phyloP scores from a whole-genome alignment of 1,140 invertebrate species.

The Wasmannia auropunctata region DNA sequence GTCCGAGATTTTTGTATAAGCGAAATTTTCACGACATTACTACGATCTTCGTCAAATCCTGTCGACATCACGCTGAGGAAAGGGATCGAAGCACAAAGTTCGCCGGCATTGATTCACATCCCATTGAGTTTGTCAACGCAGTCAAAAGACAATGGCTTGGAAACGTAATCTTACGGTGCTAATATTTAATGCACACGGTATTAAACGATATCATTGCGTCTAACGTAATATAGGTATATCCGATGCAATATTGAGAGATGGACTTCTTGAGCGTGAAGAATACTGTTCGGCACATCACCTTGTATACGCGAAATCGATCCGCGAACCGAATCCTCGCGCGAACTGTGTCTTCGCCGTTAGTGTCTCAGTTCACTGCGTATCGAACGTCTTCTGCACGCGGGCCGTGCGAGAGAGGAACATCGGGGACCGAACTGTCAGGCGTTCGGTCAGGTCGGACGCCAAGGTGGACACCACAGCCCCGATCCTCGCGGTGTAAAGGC shows the following conservation, averaged over 20 bases:
- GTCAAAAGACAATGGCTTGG: background rate
- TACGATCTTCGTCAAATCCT: background rate
- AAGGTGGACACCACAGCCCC: conserved; percentile 3
- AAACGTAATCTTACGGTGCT: background rate
- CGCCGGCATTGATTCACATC: background rate
- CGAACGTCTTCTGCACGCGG: background rate
- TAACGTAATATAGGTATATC: background rate
- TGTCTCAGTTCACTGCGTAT: background rate
- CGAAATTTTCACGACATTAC: background rate
- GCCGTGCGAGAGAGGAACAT: background rate
- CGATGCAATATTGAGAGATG: background rate
- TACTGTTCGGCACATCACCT: conserved; percentile 27
- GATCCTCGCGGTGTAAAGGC: conserved; percentile 78
- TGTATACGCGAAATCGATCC: conserved; percentile 2
- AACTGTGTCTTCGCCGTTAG: background rate
- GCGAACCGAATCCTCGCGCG: background rate
- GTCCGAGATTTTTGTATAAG: background rate
- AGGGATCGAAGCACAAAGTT: background rate
- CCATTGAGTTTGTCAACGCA: background rate
- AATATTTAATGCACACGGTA: background rate
- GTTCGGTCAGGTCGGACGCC: background rate
- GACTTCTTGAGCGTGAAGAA: background rate
- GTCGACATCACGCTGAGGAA: background rate
- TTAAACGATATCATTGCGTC: background rate
- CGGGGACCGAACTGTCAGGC: background rate